Evolutionary conservation across 2,113 vertebrate genomes (phyloP), one percentile per base, ranked within the genome.

Genomic region (Cariama cristata): DNA sequence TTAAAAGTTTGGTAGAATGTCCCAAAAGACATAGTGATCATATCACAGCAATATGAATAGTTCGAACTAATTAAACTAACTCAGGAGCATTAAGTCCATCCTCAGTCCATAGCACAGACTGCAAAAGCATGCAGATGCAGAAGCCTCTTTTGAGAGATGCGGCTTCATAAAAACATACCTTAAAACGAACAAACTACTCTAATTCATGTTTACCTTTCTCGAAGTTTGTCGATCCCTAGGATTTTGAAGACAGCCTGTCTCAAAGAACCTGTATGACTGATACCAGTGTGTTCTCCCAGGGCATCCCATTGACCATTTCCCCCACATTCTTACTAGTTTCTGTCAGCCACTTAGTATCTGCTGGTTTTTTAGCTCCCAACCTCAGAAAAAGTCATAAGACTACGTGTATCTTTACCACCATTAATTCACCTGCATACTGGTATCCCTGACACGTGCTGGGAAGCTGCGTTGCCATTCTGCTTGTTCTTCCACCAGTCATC

Each of bases 311-410:
- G 50, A n/a, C 19, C n/a, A 11, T 44, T 42, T 62, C 55, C 44
- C 22, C 22, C 15, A 30, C 1, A 1, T 68, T 75, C n/a, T 38
- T 50, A 58, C 9, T 20, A 42, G 24, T 28, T 7, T 67, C 24
- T 45, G 35, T 22, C 32, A 73, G 16, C 19, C 22, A 59, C 22
- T 50, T 40, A 42, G 28, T 53, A 45, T 18, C 50, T 38, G 28
- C 8, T 19, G 14, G 0, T 7, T 42, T 79, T 83, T 63, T 21
- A 62, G 35, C 27, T 68, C 21, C 45, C 33, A 84, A 1, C 0
- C 17, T 47, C 42, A 30, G 42, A 62, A 55, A 76, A 76, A 69
- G 19, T 19, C 11, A 0, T 24, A 67, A 47, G 40, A 63, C 11
- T 15, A 59, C 19, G 14, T 58, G 20, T 44, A 60, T 58, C 17